Percentiles rank a stretch among this genome's conserved stretches.
Evolutionary conservation across 2,113 vertebrate genomes (phyloP).

Genomic region (Pungitius pungitius): DNA sequence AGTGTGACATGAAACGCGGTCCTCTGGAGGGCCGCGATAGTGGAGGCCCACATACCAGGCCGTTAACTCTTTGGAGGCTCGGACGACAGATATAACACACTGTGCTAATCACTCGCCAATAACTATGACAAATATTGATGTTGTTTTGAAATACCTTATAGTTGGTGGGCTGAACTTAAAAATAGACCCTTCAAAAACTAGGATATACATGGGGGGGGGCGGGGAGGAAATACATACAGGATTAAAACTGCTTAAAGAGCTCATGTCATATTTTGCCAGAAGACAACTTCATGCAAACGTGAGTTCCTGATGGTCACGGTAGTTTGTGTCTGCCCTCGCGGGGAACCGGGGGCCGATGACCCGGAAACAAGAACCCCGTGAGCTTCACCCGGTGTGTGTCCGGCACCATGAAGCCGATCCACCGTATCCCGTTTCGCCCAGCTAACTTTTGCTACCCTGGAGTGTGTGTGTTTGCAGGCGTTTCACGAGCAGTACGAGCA

Average conservation of each 20-base stretch:
- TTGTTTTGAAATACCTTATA: neutral
- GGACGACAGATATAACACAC: neutral
- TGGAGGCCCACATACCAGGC: conserved; percentile 28
- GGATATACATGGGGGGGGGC: no score
- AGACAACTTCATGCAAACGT: neutral
- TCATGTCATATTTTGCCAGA: neutral
- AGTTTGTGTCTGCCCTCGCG: neutral
- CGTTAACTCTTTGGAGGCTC: conserved; percentile 32
- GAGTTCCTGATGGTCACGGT: neutral
- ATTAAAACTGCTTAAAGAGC: neutral
- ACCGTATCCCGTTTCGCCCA: conserved; percentile 23
- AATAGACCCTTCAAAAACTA: no score
- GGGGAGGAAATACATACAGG: no score
- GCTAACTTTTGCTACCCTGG: neutral
- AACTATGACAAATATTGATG: neutral
- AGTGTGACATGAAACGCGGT: conserved; percentile 46
- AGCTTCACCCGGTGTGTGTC: conserved; percentile 4
- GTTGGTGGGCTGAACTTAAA: neutral
- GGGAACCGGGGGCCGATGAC: conserved; percentile 5
- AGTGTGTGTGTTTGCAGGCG: neutral
- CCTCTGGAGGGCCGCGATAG: conserved; percentile 43
- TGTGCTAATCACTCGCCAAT: neutral
- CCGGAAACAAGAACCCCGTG: conserved; percentile 27
- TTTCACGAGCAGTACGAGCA: neutral
- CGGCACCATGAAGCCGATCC: conserved; percentile 5